Conservation (phyloP, 1,140 invertebrate genomes). For the Radopholus similis region DNA sequence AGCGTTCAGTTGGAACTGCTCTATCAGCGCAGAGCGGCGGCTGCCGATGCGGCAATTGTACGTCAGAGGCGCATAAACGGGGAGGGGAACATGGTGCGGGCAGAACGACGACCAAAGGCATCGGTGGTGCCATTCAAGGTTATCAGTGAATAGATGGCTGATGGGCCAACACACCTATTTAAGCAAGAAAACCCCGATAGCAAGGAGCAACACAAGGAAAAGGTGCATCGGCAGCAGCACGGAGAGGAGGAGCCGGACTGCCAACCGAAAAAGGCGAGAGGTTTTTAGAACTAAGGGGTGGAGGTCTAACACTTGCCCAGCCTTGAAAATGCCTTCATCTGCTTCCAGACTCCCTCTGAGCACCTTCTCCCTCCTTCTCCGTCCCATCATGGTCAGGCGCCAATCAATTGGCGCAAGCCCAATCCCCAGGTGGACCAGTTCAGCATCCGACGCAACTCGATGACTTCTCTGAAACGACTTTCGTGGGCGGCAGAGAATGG, state of each 20-base stretch:
- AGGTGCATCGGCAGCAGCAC: background rate
- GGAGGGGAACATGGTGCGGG: background rate
- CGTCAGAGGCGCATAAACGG: conserved; percentile 34
- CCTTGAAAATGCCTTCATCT: background rate
- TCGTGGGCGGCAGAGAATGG: conserved; percentile 30
- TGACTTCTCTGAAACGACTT: conserved; percentile 36
- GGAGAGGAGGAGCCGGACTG: background rate
- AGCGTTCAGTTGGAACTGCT: conserved; percentile 35
- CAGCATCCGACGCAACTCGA: conserved; percentile 31
- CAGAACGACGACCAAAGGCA: conserved; percentile 32
- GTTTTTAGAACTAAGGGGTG: background rate
- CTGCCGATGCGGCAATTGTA: conserved; percentile 31
- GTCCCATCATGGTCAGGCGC: background rate
- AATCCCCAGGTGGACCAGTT: conserved; percentile 20
- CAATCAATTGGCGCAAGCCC: conserved; percentile 9
- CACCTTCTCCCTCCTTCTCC: background rate
- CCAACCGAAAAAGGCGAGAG: background rate
- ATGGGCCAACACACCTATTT: background rate
- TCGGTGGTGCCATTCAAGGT: conserved; percentile 42
- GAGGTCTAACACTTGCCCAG: background rate
- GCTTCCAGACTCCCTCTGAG: background rate
- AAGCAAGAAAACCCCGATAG: background rate
- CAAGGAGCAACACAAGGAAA: too few species aligned
- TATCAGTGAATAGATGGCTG: too few species aligned
- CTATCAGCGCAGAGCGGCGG: conserved; percentile 31